These are phyloP conservation scores for Ophioderma brevispina DNA, from an alignment of 35 echinoderm and acorn worm species.

Conservation along the genomic window DNA sequence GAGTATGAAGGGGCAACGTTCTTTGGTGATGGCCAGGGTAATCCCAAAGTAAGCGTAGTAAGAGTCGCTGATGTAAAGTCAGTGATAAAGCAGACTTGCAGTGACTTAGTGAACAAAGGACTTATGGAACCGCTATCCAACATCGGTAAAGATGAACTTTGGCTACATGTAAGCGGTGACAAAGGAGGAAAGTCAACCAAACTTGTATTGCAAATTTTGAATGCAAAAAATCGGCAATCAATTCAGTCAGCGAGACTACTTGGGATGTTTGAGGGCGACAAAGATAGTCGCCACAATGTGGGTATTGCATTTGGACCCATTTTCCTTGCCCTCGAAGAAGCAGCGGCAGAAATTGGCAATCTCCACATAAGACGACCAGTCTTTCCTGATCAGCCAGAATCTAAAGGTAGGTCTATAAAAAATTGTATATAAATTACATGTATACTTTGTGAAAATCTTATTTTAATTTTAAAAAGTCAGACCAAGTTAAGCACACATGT, in stretches of 20 bases:
- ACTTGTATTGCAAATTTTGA: background rate
- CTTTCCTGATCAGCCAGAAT: too few species aligned
- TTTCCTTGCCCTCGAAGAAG: background rate
- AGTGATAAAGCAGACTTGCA: too few species aligned
- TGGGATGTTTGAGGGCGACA: slow-evolving; percentile 12
- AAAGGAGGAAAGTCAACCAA: slow-evolving; percentile 27
- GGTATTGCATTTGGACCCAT: background rate
- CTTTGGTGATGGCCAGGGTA: too few species aligned
- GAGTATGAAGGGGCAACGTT: too few species aligned
- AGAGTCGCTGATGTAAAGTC: too few species aligned
- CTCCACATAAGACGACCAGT: background rate
- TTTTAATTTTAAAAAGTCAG: too few species aligned
- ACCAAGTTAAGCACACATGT: too few species aligned
- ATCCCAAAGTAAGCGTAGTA: too few species aligned
- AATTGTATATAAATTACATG: too few species aligned
- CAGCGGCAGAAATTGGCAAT: background rate
- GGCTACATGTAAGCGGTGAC: slow-evolving; percentile 19
- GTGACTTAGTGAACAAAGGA: background rate
- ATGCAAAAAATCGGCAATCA: background rate
- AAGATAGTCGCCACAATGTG: slow-evolving; percentile 10
- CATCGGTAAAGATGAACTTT: background rate
- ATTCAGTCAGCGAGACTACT: background rate
- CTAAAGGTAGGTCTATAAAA: too few species aligned
- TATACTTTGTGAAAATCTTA: too few species aligned
- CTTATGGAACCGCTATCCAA: background rate